These are phyloP conservation scores for Bombus pascuorum DNA, from an alignment of 1,140 invertebrate genomes.

Conservation along the genomic window DNA sequence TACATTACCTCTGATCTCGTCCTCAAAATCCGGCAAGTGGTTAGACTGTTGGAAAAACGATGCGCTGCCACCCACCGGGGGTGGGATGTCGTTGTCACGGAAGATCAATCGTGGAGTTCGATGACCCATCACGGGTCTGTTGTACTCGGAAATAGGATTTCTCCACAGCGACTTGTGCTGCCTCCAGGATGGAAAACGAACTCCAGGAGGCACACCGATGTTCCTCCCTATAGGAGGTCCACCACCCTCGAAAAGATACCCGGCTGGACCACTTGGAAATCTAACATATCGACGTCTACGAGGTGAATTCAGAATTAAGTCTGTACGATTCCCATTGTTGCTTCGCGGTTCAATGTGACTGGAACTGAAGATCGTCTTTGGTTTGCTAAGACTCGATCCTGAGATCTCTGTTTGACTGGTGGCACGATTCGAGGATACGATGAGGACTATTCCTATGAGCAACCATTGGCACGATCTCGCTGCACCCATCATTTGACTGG, in stretches of 20 bases:
- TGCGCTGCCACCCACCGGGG: constrained; percentile 66
- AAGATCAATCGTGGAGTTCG: constrained; percentile 83
- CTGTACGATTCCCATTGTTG: constrained; percentile 45
- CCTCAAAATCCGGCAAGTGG: constrained; percentile 78
- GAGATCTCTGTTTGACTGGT: constrained; percentile 31
- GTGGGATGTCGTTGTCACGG: constrained; percentile 79
- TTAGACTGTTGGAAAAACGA: constrained; percentile 78
- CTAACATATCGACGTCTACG: constrained; percentile 73
- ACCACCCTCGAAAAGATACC: constrained; percentile 67
- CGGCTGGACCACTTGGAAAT: constrained; percentile 61
- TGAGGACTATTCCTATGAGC: constrained; percentile 72
- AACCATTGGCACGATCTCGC: constrained; percentile 74
- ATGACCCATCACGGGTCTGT: constrained; percentile 81
- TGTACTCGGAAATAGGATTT: constrained; percentile 65
- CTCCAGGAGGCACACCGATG: constrained; percentile 56
- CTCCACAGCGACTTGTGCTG: constrained; percentile 79
- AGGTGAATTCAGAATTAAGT: neutral
- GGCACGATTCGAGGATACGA: constrained; percentile 50
- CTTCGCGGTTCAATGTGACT: neutral
- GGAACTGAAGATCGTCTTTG: constrained; percentile 12
- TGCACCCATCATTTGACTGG: constrained; percentile 72
- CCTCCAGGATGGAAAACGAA: constrained; percentile 73
- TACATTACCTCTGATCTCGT: constrained; percentile 78
- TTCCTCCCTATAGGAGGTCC: constrained; percentile 65
- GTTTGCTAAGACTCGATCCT: constrained; percentile 3